These are phyloP conservation scores for Heteractis magnifica DNA, from an alignment of 92 coral and sea anemone genomes.

Conservation along the genomic window DNA sequence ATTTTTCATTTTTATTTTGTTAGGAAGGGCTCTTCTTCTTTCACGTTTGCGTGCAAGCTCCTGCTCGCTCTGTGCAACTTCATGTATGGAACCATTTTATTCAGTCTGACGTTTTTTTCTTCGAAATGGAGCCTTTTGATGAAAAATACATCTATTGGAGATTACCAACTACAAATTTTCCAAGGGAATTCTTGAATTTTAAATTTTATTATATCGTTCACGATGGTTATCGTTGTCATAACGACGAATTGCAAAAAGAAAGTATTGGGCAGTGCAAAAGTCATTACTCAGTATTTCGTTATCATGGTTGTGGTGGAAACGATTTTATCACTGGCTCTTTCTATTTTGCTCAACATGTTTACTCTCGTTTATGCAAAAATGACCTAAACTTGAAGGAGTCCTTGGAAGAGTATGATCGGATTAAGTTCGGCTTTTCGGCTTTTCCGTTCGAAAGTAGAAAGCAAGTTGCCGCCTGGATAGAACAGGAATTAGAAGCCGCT, in stretches of 20 bases:
- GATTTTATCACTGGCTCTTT: not conserved
- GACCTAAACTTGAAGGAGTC: not conserved
- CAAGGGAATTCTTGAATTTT: not conserved
- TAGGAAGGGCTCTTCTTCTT: conserved; percentile 1
- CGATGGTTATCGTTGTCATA: not conserved
- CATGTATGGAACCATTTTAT: not conserved
- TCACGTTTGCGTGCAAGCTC: not conserved
- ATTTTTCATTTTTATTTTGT: not conserved
- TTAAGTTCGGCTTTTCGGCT: not conserved
- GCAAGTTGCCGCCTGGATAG: not conserved
- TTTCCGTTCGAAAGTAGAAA: not conserved
- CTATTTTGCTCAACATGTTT: conserved; percentile 13
- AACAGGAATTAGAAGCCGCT: not conserved
- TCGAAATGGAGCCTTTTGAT: conserved; percentile 9
- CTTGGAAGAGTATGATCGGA: conserved; percentile 3
- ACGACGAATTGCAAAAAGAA: not conserved
- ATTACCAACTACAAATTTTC: not conserved
- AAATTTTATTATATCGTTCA: not conserved
- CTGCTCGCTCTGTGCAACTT: not conserved
- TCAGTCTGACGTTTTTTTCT: not conserved
- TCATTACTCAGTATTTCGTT: conserved; percentile 1
- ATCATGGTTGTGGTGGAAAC: not conserved
- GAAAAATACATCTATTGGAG: not conserved
- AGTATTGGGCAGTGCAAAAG: not conserved
- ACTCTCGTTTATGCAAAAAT: not conserved